Evolutionary conservation across 2,113 vertebrate species (phyloP), one percentile per base, ranked within the genome.

Genomic region (Bostrychus sinensis): DNA sequence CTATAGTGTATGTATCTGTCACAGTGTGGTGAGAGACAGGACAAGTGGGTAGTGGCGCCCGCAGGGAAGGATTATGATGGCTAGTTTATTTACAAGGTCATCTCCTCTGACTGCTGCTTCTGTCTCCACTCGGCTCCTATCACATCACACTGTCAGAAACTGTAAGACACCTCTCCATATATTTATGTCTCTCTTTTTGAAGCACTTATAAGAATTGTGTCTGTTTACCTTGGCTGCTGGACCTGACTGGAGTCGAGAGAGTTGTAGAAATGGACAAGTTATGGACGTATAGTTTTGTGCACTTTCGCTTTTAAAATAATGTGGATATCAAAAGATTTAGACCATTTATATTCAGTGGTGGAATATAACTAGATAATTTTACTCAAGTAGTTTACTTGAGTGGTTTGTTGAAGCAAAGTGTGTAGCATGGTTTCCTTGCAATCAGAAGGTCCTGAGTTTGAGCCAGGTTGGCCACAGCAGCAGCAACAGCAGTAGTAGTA

Each of bases 1-100:
- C 41, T 38, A 9, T 65, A 48, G 36, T 26, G 6, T 61, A 43
- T 72, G 53, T 70, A 62, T 75, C 63, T 43, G 59, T 75, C 72
- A 75, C 5, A 19, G 57, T 59, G 73, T 60, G 25, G 34, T 80
- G 74, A 86, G 68, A 84, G 83, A 76, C 79, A 66, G 60, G 53
- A 62, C 36, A 51, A 72, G 64, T 36, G 45, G 63, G 32, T 57
- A 36, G 6, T 53, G 37, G 72, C 57, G 63, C 56, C 72, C 58
- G 70, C 62, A 39, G 73, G 74, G 62, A 80, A 30, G 84, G 78
- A 85, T 87, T 86, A 85, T 62, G 68, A 77, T 66, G 77, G 74
- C 74, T 69, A 68, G 71, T 84, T 83, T 78, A 87, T 86, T 85
- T 83, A 79, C 81, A 85, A 84, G 88, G 83, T 88, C 75, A 78